These are phyloP conservation scores for Hyalella azteca DNA, from an alignment of 2,888 invertebrate genomes.

Conservation along the genomic window DNA sequence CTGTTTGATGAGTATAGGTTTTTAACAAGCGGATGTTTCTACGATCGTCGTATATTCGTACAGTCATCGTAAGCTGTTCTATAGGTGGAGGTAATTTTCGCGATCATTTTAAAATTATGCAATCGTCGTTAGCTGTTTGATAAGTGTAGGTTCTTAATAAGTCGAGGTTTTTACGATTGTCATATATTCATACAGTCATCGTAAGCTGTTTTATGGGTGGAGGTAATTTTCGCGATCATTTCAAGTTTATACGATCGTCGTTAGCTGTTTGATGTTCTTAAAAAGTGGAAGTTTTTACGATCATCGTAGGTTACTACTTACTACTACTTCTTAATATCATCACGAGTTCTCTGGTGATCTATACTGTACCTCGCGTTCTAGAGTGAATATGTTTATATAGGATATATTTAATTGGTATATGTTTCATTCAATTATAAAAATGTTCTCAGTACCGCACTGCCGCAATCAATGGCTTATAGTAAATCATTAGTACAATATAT, in stretches of 20 bases:
- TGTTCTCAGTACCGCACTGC: too few species aligned
- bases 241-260: background rate
- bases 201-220: background rate
- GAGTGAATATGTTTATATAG: too few species aligned
- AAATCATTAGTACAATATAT: too few species aligned
- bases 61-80: background rate
- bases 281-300: background rate
- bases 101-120: background rate
- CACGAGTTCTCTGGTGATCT: too few species aligned
- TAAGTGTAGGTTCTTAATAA: background rate
- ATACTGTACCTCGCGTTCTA: too few species aligned
- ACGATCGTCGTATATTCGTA: background rate
- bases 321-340: too few species aligned
- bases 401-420: too few species aligned
- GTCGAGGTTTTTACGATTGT: background rate
- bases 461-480: too few species aligned
- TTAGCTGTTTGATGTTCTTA: background rate
- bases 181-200: background rate
- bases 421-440: too few species aligned
- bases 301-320: background rate
- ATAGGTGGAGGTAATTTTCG: background rate
- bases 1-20: background rate
- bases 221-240: background rate
- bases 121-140: background rate
- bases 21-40: background rate